Evolutionary conservation across 2,113 vertebrate genomes (phyloP).

Genomic region (Oenanthe oenanthe): DNA sequence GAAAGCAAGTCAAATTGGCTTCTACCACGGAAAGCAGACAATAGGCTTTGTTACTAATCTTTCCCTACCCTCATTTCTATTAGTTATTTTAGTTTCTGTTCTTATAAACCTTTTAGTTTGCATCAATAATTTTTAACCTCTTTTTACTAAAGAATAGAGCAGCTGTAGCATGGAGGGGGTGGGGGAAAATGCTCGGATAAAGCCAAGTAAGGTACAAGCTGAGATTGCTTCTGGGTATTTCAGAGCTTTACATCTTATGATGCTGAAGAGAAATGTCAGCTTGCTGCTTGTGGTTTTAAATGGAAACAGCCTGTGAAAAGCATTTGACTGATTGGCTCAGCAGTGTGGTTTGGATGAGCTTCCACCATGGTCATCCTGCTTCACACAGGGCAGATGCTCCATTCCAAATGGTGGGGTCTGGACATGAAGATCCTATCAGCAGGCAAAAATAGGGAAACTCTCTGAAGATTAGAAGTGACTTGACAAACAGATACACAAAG

Average conservation of each 20-base stretch:
- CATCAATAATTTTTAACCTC: conserved; percentile 7
- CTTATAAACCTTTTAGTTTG: conserved; percentile 39
- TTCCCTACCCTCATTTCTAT: background rate
- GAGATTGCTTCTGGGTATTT: conserved; percentile 53
- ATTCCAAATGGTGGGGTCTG: background rate
- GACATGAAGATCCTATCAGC: background rate
- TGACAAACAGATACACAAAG: background rate
- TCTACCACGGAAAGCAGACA: conserved; percentile 39
- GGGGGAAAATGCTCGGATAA: background rate
- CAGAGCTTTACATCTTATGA: conserved; percentile 35
- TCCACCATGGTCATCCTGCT: conserved; percentile 33
- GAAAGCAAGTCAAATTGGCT: conserved; percentile 51
- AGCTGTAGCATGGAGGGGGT: background rate
- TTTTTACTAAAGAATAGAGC: conserved; percentile 10
- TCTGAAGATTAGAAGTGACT: background rate
- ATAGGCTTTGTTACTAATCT: conserved; percentile 52
- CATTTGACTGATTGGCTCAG: conserved; percentile 41
- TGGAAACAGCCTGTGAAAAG: conserved; percentile 28
- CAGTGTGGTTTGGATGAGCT: conserved; percentile 12
- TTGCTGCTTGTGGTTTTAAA: conserved; percentile 51
- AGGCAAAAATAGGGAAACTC: background rate
- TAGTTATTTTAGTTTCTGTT: conserved; percentile 5
- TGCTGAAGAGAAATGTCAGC: conserved; percentile 56
- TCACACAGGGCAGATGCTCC: conserved; percentile 11
- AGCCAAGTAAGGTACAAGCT: conserved; percentile 29